Base-by-base conservation (phyloP, 1,140 invertebrate genomes). In the Adoxophyes honmai region DNA sequence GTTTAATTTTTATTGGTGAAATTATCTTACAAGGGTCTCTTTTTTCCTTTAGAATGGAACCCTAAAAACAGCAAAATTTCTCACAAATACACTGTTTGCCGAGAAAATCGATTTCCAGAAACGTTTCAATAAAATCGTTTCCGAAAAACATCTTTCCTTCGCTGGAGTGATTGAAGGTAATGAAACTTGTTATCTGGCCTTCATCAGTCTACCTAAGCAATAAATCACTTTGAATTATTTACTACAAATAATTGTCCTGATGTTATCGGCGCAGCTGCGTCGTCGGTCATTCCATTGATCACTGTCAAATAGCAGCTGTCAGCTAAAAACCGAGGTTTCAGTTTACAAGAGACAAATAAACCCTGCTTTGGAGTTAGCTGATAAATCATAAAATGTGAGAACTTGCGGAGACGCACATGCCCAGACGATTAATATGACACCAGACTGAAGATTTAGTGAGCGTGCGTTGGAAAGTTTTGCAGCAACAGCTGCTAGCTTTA, bases 341-440 rank as follows among this genome's bases (percentile, higher is more conserved):
- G 42, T 48, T 13, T 48, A 48, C 42, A 6, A 28, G 21, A 21
- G 18, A 48, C 42, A 48, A 48, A 48, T 48, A 48, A 28, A 28
- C 21, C 21, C 42, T 16, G 42, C 42, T 48, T 48, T 44, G 21
- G 18, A 18, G 11, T 48, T 48, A 11, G 42, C 11, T 48, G 21
- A 48, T 48, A 48, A 48, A 48, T 48, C 42, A 48, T 6, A 6
- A 28, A 28, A 28, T 48, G 42, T 48, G 42, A n/a, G 18, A 9
- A 5, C 37, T 9, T 14, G 15, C 13, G 14, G 15, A 39, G 11
- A 16, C 39, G n/a, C 15, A 44, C 39, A 18, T 14, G 15, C 18
- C 39, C 21, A 18, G 9, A 16, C 9, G 2, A 15, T 39, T 8
- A 16, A 44, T 18, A 16, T 44, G 39, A 16, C 15, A 44, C 16